Percentiles rank a stretch among this genome's conserved stretches.
These are phyloP conservation scores for Monoplex corrugatus DNA, from an alignment of 2,888 invertebrate genomes.

Conservation along the genomic window DNA sequence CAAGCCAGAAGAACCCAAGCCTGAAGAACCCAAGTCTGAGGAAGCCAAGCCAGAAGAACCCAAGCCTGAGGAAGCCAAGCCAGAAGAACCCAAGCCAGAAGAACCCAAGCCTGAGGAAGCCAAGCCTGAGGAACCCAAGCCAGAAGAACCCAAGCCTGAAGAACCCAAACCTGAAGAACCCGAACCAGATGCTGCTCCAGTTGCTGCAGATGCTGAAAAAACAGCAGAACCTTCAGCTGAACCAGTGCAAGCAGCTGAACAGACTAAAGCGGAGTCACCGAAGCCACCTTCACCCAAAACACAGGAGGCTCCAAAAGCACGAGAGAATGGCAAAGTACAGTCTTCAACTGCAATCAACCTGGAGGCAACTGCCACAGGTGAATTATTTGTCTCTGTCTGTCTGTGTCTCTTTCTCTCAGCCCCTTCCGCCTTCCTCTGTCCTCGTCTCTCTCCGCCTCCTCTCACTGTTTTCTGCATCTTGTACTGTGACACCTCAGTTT, in stretches of 20 bases:
- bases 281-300: slow-evolving; percentile 5
- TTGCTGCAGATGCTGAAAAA: slow-evolving; percentile 26
- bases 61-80: slow-evolving; percentile 24
- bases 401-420: neutral
- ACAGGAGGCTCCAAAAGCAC: slow-evolving; percentile 49
- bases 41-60: slow-evolving; percentile 41
- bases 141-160: slow-evolving; percentile 44
- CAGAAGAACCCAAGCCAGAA: slow-evolving; percentile 28
- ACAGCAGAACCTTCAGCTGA: slow-evolving; percentile 29
- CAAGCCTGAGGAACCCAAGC: neutral
- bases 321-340: slow-evolving; percentile 34
- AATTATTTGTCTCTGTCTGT: neutral
- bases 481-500: neutral
- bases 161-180: neutral
- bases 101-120: slow-evolving; percentile 23
- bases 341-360: slow-evolving; percentile 61
- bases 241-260: slow-evolving; percentile 46
- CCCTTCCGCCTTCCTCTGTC: neutral
- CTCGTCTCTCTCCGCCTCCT: neutral
- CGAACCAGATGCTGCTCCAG: neutral
- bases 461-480: neutral
- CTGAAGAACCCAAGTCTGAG: too few relatives aligned
- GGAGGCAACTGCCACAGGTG: slow-evolving; percentile 73
- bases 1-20: neutral
- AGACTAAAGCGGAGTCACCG: slow-evolving; percentile 45